Evolutionary conservation across 2,888 invertebrate genomes (phyloP).

Genomic region (Clivina fossor): DNA sequence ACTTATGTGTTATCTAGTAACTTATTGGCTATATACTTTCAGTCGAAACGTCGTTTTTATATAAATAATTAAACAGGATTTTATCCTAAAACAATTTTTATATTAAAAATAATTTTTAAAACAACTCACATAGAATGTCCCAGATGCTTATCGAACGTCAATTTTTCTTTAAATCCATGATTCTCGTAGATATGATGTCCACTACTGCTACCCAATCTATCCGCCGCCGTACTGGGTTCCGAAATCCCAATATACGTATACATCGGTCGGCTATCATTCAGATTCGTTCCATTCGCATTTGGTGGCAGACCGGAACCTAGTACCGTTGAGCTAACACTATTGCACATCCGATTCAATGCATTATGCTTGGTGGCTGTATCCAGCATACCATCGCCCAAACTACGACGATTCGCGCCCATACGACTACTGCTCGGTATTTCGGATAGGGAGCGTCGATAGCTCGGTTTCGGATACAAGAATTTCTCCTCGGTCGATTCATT

Average conservation of each 20-base stretch:
- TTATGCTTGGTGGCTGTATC: conserved; percentile 43
- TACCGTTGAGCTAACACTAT: conserved; percentile 32
- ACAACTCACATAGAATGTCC: too few species aligned
- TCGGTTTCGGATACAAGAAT: conserved; percentile 48
- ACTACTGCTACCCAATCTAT: conserved; percentile 45
- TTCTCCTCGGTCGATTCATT: conserved; percentile 48
- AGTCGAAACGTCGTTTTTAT: too few species aligned
- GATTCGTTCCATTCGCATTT: conserved; percentile 21
- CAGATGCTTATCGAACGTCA: too few species aligned
- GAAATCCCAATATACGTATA: conserved; percentile 53
- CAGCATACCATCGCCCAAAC: conserved; percentile 48
- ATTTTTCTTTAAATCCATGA: conserved; percentile 39
- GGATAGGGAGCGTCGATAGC: conserved; percentile 55
- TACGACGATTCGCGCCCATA: conserved; percentile 48
- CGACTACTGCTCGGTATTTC: conserved; percentile 51
- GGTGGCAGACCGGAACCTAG: conserved; percentile 28
- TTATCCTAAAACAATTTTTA: too few species aligned
- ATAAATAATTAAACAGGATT: too few species aligned
- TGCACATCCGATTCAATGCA: conserved; percentile 24
- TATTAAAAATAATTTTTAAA: too few species aligned
- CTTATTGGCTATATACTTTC: too few species aligned
- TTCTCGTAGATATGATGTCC: conserved; percentile 50
- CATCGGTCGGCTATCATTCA: conserved; percentile 39
- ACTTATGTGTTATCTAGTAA: too few species aligned
- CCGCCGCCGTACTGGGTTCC: conserved; percentile 43